Percentiles rank a stretch among this genome's conserved stretches.
Evolutionary conservation across 2,888 invertebrate genomes (phyloP).

Genomic region (Pogonocherus hispidulus): DNA sequence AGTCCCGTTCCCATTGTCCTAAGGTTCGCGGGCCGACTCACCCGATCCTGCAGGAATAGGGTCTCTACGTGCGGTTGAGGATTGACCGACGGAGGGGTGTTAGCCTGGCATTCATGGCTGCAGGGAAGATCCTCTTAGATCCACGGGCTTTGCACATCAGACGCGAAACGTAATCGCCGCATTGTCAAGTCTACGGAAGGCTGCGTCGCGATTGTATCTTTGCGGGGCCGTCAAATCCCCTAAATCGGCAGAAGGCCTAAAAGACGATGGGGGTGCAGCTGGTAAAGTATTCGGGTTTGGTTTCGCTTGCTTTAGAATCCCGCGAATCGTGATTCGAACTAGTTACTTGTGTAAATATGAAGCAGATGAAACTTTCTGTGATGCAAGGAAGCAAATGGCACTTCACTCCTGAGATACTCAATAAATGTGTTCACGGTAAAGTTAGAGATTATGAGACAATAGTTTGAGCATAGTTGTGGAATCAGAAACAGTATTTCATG

Average conservation of each 20-base stretch:
- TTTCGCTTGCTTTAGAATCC: neutral
- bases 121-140: slow-evolving; percentile 59
- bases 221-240: slow-evolving; percentile 51
- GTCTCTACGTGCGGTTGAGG: slow-evolving; percentile 52
- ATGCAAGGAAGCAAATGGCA: no score
- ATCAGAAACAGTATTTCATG: no score
- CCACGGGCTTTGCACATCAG: slow-evolving; percentile 62
- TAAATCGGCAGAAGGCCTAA: slow-evolving; percentile 43
- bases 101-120: slow-evolving; percentile 57
- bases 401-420: no score
- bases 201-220: slow-evolving; percentile 50
- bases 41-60: slow-evolving; percentile 49
- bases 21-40: slow-evolving; percentile 46
- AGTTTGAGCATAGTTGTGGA: no score
- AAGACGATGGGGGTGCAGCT: neutral
- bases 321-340: no score
- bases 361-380: no score
- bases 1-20: slow-evolving; percentile 56
- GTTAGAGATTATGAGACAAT: no score
- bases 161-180: slow-evolving; percentile 62
- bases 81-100: slow-evolving; percentile 55
- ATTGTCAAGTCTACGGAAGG: slow-evolving; percentile 54
- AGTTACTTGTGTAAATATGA: no score
- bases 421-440: no score
- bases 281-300: neutral